Evolutionary conservation across 2,797 vertebrate genomes (phyloP).

Genomic region (Enteromius trimaculatus): DNA sequence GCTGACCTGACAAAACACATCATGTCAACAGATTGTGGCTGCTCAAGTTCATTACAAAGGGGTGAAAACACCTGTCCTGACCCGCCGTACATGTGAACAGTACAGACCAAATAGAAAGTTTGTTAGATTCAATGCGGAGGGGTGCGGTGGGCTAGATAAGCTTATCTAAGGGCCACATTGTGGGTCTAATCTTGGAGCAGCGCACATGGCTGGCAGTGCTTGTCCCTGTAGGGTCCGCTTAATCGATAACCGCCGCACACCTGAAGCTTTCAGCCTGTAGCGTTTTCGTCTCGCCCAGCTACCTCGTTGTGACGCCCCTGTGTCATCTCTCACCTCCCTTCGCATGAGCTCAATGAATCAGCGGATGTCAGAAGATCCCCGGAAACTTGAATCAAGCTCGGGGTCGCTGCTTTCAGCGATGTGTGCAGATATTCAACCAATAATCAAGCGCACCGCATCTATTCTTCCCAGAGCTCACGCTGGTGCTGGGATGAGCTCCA

Average conservation of each 20-base stretch:
- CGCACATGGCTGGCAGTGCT: conserved; percentile 24
- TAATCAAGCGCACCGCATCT: conserved; percentile 29
- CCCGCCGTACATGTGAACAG: conserved; percentile 40
- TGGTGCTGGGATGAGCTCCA: conserved; percentile 5
- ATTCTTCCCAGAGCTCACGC: conserved; percentile 15
- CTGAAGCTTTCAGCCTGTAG: conserved; percentile 14
- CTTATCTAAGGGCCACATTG: conserved; percentile 45
- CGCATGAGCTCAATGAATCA: conserved; percentile 22
- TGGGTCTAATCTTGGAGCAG: conserved; percentile 44
- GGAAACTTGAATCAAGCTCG: conserved; percentile 37
- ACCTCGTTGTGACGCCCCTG: background rate
- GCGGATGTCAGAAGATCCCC: conserved; percentile 24
- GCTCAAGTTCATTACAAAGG: conserved; percentile 38
- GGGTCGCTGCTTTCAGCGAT: conserved; percentile 40
- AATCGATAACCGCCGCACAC: conserved; percentile 43
- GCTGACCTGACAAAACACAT: background rate
- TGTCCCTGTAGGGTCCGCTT: conserved; percentile 14
- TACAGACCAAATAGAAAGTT: conserved; percentile 17
- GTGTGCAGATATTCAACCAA: conserved; percentile 19
- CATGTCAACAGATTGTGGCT: conserved; percentile 1
- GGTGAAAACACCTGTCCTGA: background rate
- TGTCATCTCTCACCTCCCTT: background rate
- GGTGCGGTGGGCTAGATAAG: conserved; percentile 39
- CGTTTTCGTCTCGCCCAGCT: background rate
- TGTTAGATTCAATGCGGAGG: conserved; percentile 26